phyloP scores from a whole-genome alignment of 2,888 invertebrate species.

The Corbicula japonica region DNA sequence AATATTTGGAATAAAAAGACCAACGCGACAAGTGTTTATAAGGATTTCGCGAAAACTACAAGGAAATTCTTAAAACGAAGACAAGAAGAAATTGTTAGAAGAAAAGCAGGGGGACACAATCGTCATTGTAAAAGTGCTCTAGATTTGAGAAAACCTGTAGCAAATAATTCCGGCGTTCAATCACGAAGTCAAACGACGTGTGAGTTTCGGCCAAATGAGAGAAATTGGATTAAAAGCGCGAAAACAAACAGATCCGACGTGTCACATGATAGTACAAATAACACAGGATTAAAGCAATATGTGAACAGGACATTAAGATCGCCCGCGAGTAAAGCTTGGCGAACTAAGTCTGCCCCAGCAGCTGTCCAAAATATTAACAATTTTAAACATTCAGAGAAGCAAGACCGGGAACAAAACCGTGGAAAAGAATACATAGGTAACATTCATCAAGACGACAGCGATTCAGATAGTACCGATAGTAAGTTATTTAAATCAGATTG shows the following conservation, averaged over 20 bases:
- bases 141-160: not conserved
- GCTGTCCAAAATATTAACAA: not conserved
- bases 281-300: constrained; percentile 8
- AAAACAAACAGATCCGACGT: constrained; percentile 10
- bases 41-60: constrained; percentile 30
- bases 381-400: too few relatives aligned
- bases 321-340: constrained; percentile 7
- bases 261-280: constrained; percentile 5
- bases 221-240: constrained; percentile 11
- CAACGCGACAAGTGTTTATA: constrained; percentile 10
- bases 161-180: not conserved
- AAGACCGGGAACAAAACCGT: too few relatives aligned
- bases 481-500: too few relatives aligned
- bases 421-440: too few relatives aligned
- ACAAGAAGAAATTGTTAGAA: not conserved
- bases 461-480: too few relatives aligned
- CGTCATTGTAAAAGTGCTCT: constrained; percentile 35
- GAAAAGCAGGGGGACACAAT: not conserved
- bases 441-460: too few relatives aligned
- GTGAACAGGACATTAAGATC: constrained; percentile 14
- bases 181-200: constrained; percentile 33
- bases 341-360: constrained; percentile 28
- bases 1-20: constrained; percentile 8
- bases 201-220: constrained; percentile 11
- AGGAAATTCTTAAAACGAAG: constrained; percentile 11